phyloP scores from a whole-genome alignment of 2,888 invertebrate species.

The Phaonia tiefii region DNA sequence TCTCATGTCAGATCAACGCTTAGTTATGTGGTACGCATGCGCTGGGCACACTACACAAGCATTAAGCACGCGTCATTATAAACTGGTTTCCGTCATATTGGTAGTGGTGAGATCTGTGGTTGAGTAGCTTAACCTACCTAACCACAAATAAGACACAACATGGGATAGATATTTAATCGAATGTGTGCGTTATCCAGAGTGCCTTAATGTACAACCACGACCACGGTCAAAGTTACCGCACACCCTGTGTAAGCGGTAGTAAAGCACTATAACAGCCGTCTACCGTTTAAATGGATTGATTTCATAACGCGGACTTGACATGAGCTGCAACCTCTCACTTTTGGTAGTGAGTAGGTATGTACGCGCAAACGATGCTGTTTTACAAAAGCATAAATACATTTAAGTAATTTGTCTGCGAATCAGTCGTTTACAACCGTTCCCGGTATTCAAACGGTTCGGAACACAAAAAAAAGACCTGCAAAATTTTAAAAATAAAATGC shows the following conservation, averaged over 20 bases:
- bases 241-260: conserved; percentile 13
- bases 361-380: neutral
- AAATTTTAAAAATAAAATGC: conserved; percentile 57
- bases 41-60: neutral
- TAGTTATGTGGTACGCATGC: neutral
- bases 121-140: too few species aligned
- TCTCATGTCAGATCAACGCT: conserved; percentile 26
- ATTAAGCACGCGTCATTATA: conserved; percentile 30
- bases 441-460: conserved; percentile 2
- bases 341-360: neutral
- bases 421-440: conserved; percentile 69
- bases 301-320: conserved; percentile 28
- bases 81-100: conserved; percentile 5
- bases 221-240: conserved; percentile 29
- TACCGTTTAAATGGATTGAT: conserved; percentile 9
- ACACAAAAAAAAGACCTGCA: conserved; percentile 8
- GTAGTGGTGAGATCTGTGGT: neutral
- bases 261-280: conserved; percentile 9
- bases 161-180: conserved; percentile 13
- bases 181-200: neutral
- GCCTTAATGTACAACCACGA: conserved; percentile 16
- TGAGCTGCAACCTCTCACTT: conserved; percentile 33
- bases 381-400: conserved; percentile 70
- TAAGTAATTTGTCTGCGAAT: conserved; percentile 66
- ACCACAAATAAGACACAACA: conserved; percentile 5